Conservation (phyloP, 2,888 invertebrate genomes). For the Drosophila mimetica region DNA sequence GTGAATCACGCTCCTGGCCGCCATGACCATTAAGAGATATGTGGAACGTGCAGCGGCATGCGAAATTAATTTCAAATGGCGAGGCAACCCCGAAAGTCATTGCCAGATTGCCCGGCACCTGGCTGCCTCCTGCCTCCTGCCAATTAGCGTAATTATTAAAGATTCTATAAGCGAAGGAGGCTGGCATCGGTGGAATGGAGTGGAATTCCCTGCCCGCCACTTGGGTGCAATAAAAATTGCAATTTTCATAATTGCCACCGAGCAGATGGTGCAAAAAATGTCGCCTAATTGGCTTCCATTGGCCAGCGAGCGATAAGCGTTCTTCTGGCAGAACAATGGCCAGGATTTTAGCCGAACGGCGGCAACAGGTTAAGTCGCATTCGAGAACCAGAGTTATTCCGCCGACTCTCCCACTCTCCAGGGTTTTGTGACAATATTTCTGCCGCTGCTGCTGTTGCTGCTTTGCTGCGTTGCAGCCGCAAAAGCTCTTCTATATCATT, state of each 20-base stretch:
- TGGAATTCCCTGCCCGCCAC: constrained; percentile 31
- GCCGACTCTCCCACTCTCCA: constrained; percentile 3
- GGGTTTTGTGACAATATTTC: constrained; percentile 68
- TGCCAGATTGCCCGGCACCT: constrained; percentile 66
- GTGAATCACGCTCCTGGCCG: constrained; percentile 75
- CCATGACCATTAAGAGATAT: constrained; percentile 76
- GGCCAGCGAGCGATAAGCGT: constrained; percentile 60
- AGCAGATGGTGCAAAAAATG: constrained; percentile 80
- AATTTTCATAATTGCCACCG: constrained; percentile 76
- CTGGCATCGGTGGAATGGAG: constrained; percentile 1
- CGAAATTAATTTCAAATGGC: constrained; percentile 70
- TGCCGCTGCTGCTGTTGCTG: constrained; percentile 48
- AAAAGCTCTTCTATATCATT: constrained; percentile 73
- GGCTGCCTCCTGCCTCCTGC: constrained; percentile 55
- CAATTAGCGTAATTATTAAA: constrained; percentile 81
- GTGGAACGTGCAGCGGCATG: constrained; percentile 77
- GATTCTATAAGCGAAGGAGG: constrained; percentile 57
- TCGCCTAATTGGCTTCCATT: constrained; percentile 76
- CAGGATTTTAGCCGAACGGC: constrained; percentile 44
- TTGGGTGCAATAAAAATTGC: constrained; percentile 79
- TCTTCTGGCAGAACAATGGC: constrained; percentile 72
- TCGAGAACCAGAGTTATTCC: constrained; percentile 9
- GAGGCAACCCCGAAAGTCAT: constrained; percentile 38
- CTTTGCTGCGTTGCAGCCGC: constrained; percentile 38
- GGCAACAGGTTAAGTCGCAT: constrained; percentile 50